Evolutionary conservation across 2,113 vertebrate species (phyloP).

Genomic region (Microcebus jonahi): DNA sequence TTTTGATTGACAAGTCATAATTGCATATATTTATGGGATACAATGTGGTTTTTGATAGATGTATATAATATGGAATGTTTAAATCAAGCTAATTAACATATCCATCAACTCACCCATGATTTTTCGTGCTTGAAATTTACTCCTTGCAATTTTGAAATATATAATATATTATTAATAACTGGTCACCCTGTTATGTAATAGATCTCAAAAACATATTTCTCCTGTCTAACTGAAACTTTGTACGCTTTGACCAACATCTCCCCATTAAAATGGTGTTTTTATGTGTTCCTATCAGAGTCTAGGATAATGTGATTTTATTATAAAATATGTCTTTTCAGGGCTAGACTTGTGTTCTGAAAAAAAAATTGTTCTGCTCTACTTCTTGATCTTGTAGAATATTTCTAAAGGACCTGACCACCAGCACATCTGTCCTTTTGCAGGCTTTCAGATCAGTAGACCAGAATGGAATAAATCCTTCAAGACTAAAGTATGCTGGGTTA

Average conservation of each 20-base stretch:
- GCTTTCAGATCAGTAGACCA: constrained; percentile 70
- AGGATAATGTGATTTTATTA: constrained; percentile 1
- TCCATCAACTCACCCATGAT: neutral
- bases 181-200: neutral
- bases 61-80: neutral
- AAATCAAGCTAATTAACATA: neutral
- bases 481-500: constrained; percentile 66
- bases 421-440: constrained; percentile 58
- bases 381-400: neutral
- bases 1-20: neutral
- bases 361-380: neutral
- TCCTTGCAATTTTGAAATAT: neutral
- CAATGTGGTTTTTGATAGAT: neutral
- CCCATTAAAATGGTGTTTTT: neutral
- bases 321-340: neutral
- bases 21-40: neutral
- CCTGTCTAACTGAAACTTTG: neutral
- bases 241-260: neutral
- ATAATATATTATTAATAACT: neutral
- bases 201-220: neutral
- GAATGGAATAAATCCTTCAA: constrained; percentile 74
- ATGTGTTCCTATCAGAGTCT: neutral
- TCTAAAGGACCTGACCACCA: constrained; percentile 42
- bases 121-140: neutral
- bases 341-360: neutral